These are phyloP conservation scores for Triops cancriformis DNA, from an alignment of 1,140 invertebrate genomes.

Conservation along the genomic window DNA sequence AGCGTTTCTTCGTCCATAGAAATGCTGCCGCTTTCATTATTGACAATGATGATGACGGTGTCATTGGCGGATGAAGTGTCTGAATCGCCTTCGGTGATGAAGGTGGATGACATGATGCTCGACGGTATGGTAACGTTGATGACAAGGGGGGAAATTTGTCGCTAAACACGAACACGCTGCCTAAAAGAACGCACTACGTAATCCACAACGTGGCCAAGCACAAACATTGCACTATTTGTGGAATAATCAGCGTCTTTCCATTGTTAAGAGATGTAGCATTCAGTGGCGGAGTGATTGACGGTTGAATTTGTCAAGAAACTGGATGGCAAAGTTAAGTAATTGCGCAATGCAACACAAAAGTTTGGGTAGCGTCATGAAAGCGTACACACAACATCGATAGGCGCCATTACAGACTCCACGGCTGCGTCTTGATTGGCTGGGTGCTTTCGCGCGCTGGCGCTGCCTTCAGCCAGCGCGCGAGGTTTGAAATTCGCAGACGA, in stretches of 20 bases:
- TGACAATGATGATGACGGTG: slow-evolving; percentile 58
- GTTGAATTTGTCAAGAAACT: neutral
- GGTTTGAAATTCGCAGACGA: neutral
- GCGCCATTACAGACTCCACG: neutral
- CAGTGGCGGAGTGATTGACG: neutral
- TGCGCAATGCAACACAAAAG: neutral
- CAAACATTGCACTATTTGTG: neutral
- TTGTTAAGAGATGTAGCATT: neutral
- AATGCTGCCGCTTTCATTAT: slow-evolving; percentile 56
- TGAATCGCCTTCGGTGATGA: slow-evolving; percentile 16
- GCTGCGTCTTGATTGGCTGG: neutral
- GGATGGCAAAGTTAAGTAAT: neutral
- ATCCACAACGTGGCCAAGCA: neutral
- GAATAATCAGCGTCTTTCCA: neutral
- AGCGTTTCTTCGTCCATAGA: slow-evolving; percentile 60
- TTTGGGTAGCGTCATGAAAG: neutral
- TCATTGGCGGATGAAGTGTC: slow-evolving; percentile 37
- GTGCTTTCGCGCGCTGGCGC: neutral
- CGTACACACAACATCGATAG: neutral
- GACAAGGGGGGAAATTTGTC: too few species aligned
- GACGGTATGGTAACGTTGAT: neutral
- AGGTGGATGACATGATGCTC: slow-evolving; percentile 21
- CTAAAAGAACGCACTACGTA: neutral
- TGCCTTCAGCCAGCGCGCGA: neutral
- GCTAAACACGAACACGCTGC: neutral